These are phyloP conservation scores for Peromyscus melanophrys DNA, from an alignment of 2,797 vertebrate species.

Conservation along the genomic window DNA sequence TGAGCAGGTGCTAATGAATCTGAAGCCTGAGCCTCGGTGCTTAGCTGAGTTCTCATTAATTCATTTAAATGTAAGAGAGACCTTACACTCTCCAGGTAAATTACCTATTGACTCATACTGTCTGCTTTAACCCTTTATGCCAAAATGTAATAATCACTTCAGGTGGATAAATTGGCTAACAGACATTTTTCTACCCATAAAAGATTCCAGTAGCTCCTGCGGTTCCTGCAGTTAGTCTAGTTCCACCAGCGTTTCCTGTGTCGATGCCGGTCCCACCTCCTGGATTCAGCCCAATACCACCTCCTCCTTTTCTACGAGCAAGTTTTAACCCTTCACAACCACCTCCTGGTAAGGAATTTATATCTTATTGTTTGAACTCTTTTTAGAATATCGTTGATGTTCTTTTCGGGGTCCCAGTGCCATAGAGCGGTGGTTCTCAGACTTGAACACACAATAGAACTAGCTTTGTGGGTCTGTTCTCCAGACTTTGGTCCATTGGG, in stretches of 20 bases:
- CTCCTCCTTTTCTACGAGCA: conserved; percentile 95
- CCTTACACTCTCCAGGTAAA: neutral
- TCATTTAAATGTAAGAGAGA: neutral
- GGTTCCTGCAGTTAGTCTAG: conserved; percentile 96
- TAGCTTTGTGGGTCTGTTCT: neutral
- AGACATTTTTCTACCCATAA: conserved; percentile 72
- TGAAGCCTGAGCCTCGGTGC: neutral
- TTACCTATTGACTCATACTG: neutral
- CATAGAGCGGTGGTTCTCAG: neutral
- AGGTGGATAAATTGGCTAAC: conserved; percentile 45
- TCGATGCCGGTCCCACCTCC: conserved; percentile 98
- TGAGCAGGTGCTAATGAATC: neutral
- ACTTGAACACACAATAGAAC: neutral
- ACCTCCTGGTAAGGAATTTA: conserved; percentile 94
- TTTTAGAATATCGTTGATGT: neutral
- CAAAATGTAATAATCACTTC: conserved; percentile 47
- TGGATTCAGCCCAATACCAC: conserved; percentile 94
- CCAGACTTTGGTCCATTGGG: neutral
- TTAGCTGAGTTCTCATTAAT: neutral
- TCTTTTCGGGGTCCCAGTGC: neutral
- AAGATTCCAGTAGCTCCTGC: conserved; percentile 97
- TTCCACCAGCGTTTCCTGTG: conserved; percentile 96
- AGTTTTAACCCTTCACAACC: conserved; percentile 97
- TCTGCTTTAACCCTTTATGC: conserved; percentile 4
- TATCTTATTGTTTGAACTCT: neutral